These are phyloP conservation scores for Pseudococcus viburni DNA, from an alignment of 2,888 invertebrate genomes.

Conservation along the genomic window DNA sequence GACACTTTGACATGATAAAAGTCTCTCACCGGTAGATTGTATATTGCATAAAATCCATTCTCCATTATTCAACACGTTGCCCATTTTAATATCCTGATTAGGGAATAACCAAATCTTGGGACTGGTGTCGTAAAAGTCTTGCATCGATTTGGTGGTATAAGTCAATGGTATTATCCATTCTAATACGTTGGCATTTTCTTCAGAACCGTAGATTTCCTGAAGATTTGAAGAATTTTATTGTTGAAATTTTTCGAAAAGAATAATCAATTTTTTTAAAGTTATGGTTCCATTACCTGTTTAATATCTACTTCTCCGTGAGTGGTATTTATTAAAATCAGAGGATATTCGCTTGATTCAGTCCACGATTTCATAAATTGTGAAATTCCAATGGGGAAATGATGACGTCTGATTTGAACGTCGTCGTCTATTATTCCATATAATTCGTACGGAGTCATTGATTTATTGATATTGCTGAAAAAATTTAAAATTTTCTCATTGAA, in stretches of 20 bases:
- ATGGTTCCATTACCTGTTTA: slow-evolving; percentile 71
- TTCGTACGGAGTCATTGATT: background rate
- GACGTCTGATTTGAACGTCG: background rate
- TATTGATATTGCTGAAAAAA: background rate
- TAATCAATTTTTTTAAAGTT: background rate
- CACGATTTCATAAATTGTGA: slow-evolving; percentile 81
- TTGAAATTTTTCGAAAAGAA: background rate
- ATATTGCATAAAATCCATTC: slow-evolving; percentile 31
- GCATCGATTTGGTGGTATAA: slow-evolving; percentile 71
- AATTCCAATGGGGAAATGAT: slow-evolving; percentile 46
- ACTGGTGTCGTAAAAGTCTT: slow-evolving; percentile 67
- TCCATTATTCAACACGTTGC: background rate
- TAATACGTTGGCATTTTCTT: background rate
- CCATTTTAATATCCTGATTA: slow-evolving; percentile 67
- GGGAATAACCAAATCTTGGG: slow-evolving; percentile 69
- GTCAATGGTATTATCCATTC: slow-evolving; percentile 78
- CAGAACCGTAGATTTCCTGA: background rate
- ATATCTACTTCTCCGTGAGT: slow-evolving; percentile 47
- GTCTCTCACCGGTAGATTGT: background rate
- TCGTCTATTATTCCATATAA: slow-evolving; percentile 1
- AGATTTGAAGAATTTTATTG: background rate
- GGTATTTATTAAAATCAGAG: slow-evolving; percentile 73
- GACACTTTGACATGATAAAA: background rate
- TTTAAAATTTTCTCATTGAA: background rate
- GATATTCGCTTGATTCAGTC: slow-evolving; percentile 82